Evolutionary conservation across 2,888 invertebrate genomes (phyloP).

Genomic region (Mayetiola destructor): DNA sequence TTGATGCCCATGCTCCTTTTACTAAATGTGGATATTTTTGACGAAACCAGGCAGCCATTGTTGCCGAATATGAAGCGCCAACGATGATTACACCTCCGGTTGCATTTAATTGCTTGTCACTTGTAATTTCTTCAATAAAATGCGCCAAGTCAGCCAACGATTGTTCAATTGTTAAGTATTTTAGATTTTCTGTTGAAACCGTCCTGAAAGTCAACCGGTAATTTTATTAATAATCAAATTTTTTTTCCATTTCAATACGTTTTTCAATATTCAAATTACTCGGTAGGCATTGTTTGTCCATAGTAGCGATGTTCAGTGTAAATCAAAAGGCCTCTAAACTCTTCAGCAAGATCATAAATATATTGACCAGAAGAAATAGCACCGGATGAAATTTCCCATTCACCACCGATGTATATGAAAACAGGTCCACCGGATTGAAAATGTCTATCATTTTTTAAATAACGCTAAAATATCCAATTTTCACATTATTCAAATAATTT

Average conservation of each 20-base stretch:
- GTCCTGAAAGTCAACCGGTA: conserved; percentile 20
- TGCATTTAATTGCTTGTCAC: neutral
- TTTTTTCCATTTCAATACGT: conserved; percentile 23
- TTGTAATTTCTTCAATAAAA: conserved; percentile 37
- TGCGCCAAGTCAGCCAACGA: conserved; percentile 44
- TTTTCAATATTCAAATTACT: no score
- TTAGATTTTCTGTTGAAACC: conserved; percentile 35
- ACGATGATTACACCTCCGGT: conserved; percentile 21
- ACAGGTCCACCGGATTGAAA: conserved; percentile 28
- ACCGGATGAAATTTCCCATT: conserved; percentile 38
- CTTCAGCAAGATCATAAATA: conserved; percentile 34
- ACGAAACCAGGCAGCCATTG: conserved; percentile 44
- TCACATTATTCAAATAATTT: neutral
- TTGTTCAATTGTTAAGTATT: conserved; percentile 43
- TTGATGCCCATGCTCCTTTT: conserved; percentile 40
- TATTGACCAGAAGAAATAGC: conserved; percentile 35
- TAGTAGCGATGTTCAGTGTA: conserved; percentile 50
- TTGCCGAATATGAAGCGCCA: conserved; percentile 35
- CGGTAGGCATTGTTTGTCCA: conserved; percentile 43
- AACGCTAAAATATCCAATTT: conserved; percentile 19
- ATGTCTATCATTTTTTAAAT: conserved; percentile 21
- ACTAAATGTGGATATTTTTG: conserved; percentile 42
- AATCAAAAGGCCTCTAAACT: conserved; percentile 39
- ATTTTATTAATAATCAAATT: neutral
- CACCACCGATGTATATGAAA: conserved; percentile 41